Percentiles rank a stretch among this genome's conserved stretches.
These are phyloP conservation scores for Prinia subflava DNA, from an alignment of 2,113 vertebrate species.

Conservation along the genomic window DNA sequence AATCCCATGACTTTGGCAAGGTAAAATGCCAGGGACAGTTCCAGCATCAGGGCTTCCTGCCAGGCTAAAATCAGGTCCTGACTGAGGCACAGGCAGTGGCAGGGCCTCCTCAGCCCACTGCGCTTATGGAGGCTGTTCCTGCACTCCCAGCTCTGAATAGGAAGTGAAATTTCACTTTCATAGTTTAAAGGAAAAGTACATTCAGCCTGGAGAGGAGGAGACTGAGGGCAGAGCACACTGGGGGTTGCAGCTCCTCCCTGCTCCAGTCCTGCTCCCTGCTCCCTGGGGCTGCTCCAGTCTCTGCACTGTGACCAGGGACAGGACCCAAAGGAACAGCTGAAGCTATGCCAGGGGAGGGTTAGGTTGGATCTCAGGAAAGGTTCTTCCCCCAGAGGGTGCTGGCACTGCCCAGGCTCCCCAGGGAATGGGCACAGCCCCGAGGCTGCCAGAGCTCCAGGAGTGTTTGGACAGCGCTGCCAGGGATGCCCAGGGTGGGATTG, in stretches of 20 bases:
- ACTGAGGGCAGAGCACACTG: accelerated
- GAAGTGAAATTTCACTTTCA: neutral
- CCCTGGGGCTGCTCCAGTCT: accelerated
- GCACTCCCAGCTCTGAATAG: accelerated
- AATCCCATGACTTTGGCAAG: neutral
- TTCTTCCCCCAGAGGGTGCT: neutral
- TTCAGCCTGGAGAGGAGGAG: neutral
- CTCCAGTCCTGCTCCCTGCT: no score
- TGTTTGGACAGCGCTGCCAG: accelerated
- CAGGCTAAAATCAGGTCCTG: neutral
- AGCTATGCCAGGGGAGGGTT: accelerated
- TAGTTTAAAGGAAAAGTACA: neutral
- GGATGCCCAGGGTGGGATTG: neutral
- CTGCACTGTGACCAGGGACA: neutral
- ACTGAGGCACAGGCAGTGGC: accelerated
- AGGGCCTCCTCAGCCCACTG: accelerated
- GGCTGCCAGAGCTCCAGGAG: neutral
- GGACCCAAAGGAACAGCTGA: accelerated
- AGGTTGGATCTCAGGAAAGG: accelerated
- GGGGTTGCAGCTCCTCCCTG: neutral
- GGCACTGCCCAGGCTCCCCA: neutral
- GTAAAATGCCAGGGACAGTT: neutral
- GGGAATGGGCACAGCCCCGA: neutral
- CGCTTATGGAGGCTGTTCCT: accelerated
- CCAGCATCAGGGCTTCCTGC: neutral